Percentiles rank a stretch among this genome's conserved stretches.
Evolutionary conservation across 1,140 invertebrate species (phyloP).

Genomic region (Branchinecta lynchi): DNA sequence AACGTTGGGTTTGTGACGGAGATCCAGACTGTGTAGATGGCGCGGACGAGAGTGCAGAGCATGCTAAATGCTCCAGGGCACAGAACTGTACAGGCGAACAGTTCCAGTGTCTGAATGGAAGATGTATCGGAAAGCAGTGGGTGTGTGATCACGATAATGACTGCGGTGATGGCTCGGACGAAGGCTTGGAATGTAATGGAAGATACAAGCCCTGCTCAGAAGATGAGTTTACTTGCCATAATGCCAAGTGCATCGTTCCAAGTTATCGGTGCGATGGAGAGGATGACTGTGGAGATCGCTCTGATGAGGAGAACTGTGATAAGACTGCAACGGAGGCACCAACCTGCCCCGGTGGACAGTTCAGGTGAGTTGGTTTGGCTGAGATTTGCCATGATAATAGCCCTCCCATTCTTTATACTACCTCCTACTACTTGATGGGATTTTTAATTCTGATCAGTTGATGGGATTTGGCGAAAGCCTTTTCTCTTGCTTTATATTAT

Average conservation of each 20-base stretch:
- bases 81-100: constrained; percentile 62
- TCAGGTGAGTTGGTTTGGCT: constrained; percentile 22
- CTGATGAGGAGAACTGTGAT: constrained; percentile 39
- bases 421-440: not conserved
- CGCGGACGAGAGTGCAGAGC: constrained; percentile 78
- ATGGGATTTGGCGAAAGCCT: no score
- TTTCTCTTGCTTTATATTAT: no score
- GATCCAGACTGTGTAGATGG: constrained; percentile 91
- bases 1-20: constrained; percentile 87
- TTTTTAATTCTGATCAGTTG: not conserved
- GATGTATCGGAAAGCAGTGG: constrained; percentile 59
- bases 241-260: constrained; percentile 80
- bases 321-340: constrained; percentile 18
- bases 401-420: constrained; percentile 13
- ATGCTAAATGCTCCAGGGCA: constrained; percentile 57
- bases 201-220: constrained; percentile 59
- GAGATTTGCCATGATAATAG: not conserved
- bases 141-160: constrained; percentile 56
- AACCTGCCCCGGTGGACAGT: constrained; percentile 22
- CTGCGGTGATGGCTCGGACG: constrained; percentile 81
- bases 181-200: constrained; percentile 71
- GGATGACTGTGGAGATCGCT: constrained; percentile 77
- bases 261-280: constrained; percentile 78
- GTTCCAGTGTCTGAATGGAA: constrained; percentile 75
- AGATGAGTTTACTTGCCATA: constrained; percentile 76